A percentile compares a stretch with the other conserved stretches of the same genome.
phyloP scores from a whole-genome alignment of 2,888 invertebrate genomes.

The Athalia circularis region DNA sequence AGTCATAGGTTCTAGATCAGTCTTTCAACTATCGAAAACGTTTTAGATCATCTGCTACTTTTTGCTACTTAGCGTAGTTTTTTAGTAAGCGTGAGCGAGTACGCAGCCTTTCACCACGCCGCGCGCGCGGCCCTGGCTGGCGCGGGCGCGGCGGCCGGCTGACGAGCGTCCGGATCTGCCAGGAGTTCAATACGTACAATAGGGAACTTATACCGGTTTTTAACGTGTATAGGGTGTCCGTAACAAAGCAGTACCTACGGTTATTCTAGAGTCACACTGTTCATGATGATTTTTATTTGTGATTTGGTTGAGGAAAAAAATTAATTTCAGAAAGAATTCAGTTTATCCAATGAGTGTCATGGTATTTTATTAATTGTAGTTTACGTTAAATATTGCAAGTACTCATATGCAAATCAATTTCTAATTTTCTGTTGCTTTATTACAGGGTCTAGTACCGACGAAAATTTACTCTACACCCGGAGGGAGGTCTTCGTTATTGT shows the following conservation, averaged over 20 bases:
- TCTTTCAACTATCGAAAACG: slow-evolving; percentile 22
- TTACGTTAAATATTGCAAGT: slow-evolving; percentile 13
- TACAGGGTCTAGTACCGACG: slow-evolving; percentile 24
- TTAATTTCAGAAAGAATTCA: background rate
- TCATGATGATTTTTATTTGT: too few species aligned
- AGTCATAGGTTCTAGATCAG: slow-evolving; percentile 17
- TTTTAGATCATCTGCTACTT: slow-evolving; percentile 4
- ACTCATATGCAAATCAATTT: slow-evolving; percentile 16
- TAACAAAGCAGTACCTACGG: too few species aligned
- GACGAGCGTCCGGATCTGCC: background rate
- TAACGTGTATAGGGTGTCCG: background rate
- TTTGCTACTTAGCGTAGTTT: background rate
- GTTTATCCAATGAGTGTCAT: background rate
- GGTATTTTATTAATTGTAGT: slow-evolving; percentile 1
- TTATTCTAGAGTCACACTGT: too few species aligned
- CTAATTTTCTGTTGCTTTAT: background rate
- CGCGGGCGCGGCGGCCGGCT: background rate
- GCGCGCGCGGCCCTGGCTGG: background rate
- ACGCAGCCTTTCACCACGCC: slow-evolving; percentile 12
- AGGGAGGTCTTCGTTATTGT: slow-evolving; percentile 42
- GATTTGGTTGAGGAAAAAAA: background rate
- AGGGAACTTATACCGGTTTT: slow-evolving; percentile 20
- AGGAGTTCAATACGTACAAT: slow-evolving; percentile 22
- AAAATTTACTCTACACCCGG: slow-evolving; percentile 38
- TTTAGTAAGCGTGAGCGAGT: background rate